phyloP scores from a whole-genome alignment of 2,797 vertebrate species.

The Thaleichthys pacificus region DNA sequence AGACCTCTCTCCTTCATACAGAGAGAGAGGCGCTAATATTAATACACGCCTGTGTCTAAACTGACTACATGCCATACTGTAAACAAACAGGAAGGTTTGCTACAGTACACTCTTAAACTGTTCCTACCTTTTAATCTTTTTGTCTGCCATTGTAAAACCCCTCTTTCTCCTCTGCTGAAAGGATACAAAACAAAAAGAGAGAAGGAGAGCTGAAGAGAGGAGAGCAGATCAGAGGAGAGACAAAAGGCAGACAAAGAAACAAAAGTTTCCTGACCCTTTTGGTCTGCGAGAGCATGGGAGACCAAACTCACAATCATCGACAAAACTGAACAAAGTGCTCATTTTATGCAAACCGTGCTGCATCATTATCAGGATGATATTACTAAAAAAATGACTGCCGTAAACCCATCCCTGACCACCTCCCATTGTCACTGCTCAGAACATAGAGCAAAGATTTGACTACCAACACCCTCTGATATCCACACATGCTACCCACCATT shows the following conservation, averaged over 20 bases:
- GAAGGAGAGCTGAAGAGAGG: too few relatives aligned
- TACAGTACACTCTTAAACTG: too few relatives aligned
- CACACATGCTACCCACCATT: background rate
- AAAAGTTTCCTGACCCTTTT: constrained; percentile 11
- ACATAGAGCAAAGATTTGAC: too few relatives aligned
- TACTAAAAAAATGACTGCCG: background rate
- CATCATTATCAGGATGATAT: background rate
- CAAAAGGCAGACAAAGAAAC: constrained; percentile 18
- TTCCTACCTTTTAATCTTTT: too few relatives aligned
- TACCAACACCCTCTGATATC: too few relatives aligned
- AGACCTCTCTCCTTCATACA: background rate
- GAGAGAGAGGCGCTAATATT: background rate
- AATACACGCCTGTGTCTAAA: too few relatives aligned
- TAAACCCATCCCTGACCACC: background rate
- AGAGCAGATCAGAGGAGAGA: background rate
- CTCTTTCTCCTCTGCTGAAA: background rate
- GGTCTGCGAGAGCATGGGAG: background rate
- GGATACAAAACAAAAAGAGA: too few relatives aligned
- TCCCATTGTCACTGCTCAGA: background rate
- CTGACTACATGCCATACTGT: too few relatives aligned
- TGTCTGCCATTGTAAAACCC: constrained; percentile 10
- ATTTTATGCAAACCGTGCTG: background rate
- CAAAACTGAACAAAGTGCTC: constrained; percentile 8
- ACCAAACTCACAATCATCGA: constrained; percentile 3
- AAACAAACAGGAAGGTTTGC: too few relatives aligned